Base-by-base conservation (phyloP, 2,888 invertebrate genomes). In the Megamerina dolium region DNA sequence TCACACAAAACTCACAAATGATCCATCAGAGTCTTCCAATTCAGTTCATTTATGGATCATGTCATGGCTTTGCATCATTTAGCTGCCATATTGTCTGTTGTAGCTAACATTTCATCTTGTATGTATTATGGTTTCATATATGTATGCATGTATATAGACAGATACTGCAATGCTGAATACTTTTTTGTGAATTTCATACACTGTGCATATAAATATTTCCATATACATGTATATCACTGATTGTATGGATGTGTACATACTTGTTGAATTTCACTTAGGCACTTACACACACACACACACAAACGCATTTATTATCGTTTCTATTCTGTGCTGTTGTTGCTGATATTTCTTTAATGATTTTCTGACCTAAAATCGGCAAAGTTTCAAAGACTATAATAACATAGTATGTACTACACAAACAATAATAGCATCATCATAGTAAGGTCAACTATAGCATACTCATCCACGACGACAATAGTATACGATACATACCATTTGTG, bases 331-430 rank as follows among this genome's bases (percentile, higher is more conserved):
- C 32, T 19, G 13, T 23, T 37, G 19, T 31, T 31, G 30, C 20
- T 36, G 16, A 19, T 27, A 21, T 17, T n/a, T n/a, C n/a, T n/a
- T n/a, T n/a, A n/a, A n/a, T n/a, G n/a, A n/a, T n/a, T n/a, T n/a
- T 23, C 10, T 53, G 52, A 53, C 52, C 52, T 44, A 51, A 37
- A 45, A 53, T 49, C 49, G 52, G 52, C 32, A 36, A 31, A 34
- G 49, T 41, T 51, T 53, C 50, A 51, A 51, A 53, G 43, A 44
- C 32, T 19, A 37, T 36, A 32, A 9, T 20, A 41, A 37, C 45
- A 46, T 20, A n/a, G n/a, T n/a, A 46, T 42, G 44, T 44, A 50
- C 48, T 39, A 52, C 43, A 13, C 18, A 27, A 3, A 35, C 21
- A 23, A 23, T 10, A 23, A 23, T 23, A 23, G 10, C 23, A 23